phyloP scores from a whole-genome alignment of 37 sponge, comb jelly and placozoan genomes.

The Spongilla lacustris region DNA sequence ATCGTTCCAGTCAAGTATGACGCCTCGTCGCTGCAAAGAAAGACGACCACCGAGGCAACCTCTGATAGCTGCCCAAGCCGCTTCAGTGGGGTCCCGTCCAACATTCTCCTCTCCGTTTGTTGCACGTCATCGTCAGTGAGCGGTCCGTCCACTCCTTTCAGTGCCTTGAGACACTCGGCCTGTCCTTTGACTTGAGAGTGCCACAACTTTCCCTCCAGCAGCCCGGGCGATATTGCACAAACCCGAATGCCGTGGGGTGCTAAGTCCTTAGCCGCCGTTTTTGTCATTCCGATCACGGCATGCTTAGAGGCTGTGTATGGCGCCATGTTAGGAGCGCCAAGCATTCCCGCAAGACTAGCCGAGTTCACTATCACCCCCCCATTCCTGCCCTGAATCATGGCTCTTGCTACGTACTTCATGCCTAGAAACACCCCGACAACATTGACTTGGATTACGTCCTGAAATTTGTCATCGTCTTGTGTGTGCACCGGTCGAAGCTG shows the following conservation, averaged over 20 bases:
- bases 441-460: constrained; percentile 60
- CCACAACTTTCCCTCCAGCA: constrained; percentile 86
- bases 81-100: constrained; percentile 67
- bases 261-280: constrained; percentile 83
- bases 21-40: constrained; percentile 78
- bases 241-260: constrained; percentile 76
- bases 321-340: constrained; percentile 78
- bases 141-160: constrained; percentile 20
- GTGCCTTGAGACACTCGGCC: constrained; percentile 46
- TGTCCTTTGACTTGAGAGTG: constrained; percentile 64
- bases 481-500: constrained; percentile 55
- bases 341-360: constrained; percentile 85
- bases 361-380: constrained; percentile 89
- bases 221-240: constrained; percentile 82
- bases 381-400: constrained; percentile 54
- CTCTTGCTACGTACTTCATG: constrained; percentile 62
- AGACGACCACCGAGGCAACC: constrained; percentile 74
- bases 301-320: constrained; percentile 88
- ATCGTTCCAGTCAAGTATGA: constrained; percentile 79
- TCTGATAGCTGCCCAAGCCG: constrained; percentile 71
- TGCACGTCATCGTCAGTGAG: constrained; percentile 38
- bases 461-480: constrained; percentile 41
- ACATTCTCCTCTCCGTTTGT: constrained; percentile 51
- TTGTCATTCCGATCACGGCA: constrained; percentile 86
- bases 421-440: constrained; percentile 74